Base-by-base conservation (phyloP, 2,113 vertebrate species). In the Odontophorus gujanensis region DNA sequence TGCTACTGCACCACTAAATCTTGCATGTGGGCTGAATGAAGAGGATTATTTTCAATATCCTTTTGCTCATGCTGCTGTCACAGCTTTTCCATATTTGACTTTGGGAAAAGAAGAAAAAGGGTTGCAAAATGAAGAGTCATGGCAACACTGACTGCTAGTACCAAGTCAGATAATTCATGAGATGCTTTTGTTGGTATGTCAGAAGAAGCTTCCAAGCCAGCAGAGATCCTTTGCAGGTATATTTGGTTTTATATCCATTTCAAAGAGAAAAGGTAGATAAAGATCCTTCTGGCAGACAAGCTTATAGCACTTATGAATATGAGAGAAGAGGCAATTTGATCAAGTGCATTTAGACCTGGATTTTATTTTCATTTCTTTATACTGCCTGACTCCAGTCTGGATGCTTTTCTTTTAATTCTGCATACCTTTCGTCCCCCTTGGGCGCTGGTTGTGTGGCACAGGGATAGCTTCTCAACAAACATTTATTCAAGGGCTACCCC, bases 11-110 rank as follows among this genome's bases (percentile, higher is more conserved):
- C 82, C 90, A 92, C 87, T 96, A 95, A 88, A 95, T 95, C 94
- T 96, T 66, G 77, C 85, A 11, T 73, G 73, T 87, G 53, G 77
- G 87, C 91, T 94, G 85, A 95, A 93, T 30, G 90, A 95, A 90
- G 93, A 93, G 93, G 94, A 95, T 97, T 95, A 96, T 90, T 96
- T 97, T 91, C 93, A 90, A 90, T 94, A 96, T 73, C 91, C 82
- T 92, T 95, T 86, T 92, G 84, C 94, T 93, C 71, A 69, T 80
- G 78, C 89, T 96, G 85, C 87, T 96, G 80, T 92, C 85, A 58
- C 80, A 94, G 61, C 68, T 95, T 91, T 95, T 92, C 91, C 94
- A 94, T 90, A 88, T 96, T 88, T 95, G 95, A 90, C 93, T 92
- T 79, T 16, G 86, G 81, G 95, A 86, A 94, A 81, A 89, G 84